phyloP scores from a whole-genome alignment of 2,113 vertebrate genomes.

The Hystrix cristata region DNA sequence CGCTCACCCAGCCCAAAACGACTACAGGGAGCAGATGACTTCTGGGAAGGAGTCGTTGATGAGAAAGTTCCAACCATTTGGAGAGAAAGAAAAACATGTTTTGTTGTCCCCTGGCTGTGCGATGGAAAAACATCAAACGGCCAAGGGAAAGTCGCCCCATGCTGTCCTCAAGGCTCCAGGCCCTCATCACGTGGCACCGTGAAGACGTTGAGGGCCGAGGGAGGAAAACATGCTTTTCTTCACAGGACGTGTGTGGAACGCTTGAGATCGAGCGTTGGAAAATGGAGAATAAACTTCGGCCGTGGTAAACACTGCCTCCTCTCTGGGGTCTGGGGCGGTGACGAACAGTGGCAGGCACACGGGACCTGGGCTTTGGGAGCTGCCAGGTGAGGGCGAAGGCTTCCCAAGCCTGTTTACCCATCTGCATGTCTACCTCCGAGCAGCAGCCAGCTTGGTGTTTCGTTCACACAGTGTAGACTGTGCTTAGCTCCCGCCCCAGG shows the following conservation, averaged over 20 bases:
- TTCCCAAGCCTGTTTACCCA: not conserved
- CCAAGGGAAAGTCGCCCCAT: slow-evolving; percentile 80
- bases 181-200: slow-evolving; percentile 70
- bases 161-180: slow-evolving; percentile 80
- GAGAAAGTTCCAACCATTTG: slow-evolving; percentile 76
- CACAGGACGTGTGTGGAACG: slow-evolving; percentile 82
- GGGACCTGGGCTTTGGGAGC: not conserved
- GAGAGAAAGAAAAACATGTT: slow-evolving; percentile 84
- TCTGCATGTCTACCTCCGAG: not conserved
- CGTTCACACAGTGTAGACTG: not conserved
- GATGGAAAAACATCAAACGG: slow-evolving; percentile 76
- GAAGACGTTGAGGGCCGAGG: slow-evolving; percentile 85
- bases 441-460: not conserved
- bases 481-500: not conserved
- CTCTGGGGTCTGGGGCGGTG: slow-evolving; percentile 46
- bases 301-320: slow-evolving; percentile 66
- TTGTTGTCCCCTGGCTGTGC: slow-evolving; percentile 78
- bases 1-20: not conserved
- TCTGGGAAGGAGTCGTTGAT: slow-evolving; percentile 58
- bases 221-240: slow-evolving; percentile 89
- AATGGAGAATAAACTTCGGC: slow-evolving; percentile 76
- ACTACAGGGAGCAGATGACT: slow-evolving; percentile 26
- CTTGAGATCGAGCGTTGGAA: slow-evolving; percentile 83
- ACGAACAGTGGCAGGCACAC: not conserved
- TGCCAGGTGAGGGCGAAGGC: not conserved